Conservation (phyloP, 2,797 vertebrate species). For the Ctenochaetus hawaiiensis region DNA sequence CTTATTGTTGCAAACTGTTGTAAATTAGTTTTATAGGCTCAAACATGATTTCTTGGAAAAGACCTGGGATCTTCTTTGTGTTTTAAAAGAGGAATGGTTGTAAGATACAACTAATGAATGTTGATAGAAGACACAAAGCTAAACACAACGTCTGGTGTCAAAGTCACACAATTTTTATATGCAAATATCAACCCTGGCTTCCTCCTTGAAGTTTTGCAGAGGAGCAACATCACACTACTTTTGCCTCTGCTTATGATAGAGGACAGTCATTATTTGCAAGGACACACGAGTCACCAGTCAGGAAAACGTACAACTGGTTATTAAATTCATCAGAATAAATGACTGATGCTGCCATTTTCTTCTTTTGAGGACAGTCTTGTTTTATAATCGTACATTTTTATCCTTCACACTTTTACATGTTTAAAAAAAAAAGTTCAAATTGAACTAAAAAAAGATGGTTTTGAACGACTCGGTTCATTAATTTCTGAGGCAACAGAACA, state of each 20-base stretch:
- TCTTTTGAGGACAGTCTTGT: background rate
- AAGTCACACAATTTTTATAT: background rate
- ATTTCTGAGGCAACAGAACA: slow-evolving; percentile 56
- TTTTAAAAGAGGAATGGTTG: background rate
- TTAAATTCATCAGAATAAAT: background rate
- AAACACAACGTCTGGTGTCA: background rate
- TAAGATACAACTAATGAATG: background rate
- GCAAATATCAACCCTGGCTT: background rate
- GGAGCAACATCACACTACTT: background rate
- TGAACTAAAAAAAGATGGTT: slow-evolving; percentile 25
- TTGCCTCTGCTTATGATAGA: background rate
- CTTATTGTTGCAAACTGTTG: too few species aligned
- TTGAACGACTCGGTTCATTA: slow-evolving; percentile 48
- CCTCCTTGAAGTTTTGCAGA: background rate
- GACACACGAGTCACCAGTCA: background rate
- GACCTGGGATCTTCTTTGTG: too few species aligned
- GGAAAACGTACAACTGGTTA: background rate
- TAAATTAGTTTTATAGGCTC: too few species aligned
- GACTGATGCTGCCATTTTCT: background rate
- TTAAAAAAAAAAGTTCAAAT: slow-evolving; percentile 6
- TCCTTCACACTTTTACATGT: slow-evolving; percentile 12
- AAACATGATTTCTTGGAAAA: too few species aligned
- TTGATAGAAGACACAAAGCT: background rate
- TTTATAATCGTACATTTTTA: slow-evolving; percentile 13
- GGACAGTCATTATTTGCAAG: slow-evolving; percentile 5